A percentile compares a stretch with the other conserved stretches of the same genome.
Evolutionary conservation across 2,888 invertebrate genomes (phyloP).

Genomic region (Aspidapion aeneum): DNA sequence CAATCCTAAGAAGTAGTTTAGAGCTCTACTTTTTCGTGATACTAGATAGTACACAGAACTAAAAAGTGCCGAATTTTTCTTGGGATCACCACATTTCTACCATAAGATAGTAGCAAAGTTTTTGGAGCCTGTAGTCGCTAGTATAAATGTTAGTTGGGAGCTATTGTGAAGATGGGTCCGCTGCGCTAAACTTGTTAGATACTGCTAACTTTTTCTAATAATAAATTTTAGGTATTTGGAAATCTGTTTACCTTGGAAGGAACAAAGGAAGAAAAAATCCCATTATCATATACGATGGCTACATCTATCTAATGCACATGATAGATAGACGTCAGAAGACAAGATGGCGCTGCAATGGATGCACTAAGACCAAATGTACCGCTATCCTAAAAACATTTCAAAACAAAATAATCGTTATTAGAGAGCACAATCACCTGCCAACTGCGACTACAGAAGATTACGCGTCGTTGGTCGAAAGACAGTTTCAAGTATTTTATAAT

Average conservation of each 20-base stretch:
- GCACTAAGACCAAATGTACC: constrained; percentile 29
- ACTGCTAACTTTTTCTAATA: too few species aligned
- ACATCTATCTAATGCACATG: constrained; percentile 13
- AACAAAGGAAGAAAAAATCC: constrained; percentile 19
- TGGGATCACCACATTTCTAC: too few species aligned
- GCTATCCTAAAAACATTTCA: constrained; percentile 27
- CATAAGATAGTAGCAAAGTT: too few species aligned
- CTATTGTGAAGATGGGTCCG: too few species aligned
- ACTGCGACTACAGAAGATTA: constrained; percentile 2
- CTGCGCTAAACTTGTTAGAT: too few species aligned
- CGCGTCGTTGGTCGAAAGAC: constrained; percentile 11
- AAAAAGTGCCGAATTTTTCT: too few species aligned
- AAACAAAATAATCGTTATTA: constrained; percentile 27
- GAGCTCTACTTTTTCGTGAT: too few species aligned
- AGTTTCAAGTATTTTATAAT: constrained; percentile 4
- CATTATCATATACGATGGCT: constrained; percentile 14
- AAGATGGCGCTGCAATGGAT: constrained; percentile 37
- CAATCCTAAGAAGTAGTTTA: too few species aligned
- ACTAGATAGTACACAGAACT: too few species aligned
- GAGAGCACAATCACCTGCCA: constrained; percentile 32
- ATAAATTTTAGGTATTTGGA: constrained; percentile 9
- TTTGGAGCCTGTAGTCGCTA: too few species aligned
- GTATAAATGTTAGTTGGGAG: too few species aligned
- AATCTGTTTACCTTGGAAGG: constrained; percentile 12
- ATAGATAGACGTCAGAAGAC: constrained; percentile 26